phyloP scores from a whole-genome alignment of 2,113 vertebrate genomes.

The Orthonyx spaldingii region DNA sequence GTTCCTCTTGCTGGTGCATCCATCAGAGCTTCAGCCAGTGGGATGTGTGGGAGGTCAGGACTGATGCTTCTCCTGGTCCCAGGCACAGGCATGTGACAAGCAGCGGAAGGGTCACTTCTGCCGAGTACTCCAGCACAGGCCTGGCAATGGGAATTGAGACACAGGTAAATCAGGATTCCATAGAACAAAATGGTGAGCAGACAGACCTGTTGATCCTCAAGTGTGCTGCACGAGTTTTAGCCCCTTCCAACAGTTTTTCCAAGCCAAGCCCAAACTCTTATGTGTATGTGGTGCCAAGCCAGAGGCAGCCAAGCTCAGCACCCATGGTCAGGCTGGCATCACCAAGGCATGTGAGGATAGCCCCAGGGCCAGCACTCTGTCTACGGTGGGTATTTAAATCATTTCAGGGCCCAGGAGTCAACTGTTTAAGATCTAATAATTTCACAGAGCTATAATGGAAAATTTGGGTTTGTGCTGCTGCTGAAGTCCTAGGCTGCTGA shows the following conservation, averaged over 20 bases:
- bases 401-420: not conserved
- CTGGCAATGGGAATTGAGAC: not conserved
- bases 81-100: accelerated
- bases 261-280: not conserved
- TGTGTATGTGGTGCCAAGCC: accelerated
- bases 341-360: not conserved
- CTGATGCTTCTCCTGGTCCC: not conserved
- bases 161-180: not conserved
- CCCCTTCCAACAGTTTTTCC: not conserved
- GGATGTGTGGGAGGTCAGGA: not conserved
- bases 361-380: not conserved
- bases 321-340: not conserved
- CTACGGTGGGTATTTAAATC: accelerated
- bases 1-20: not conserved
- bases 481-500: not conserved
- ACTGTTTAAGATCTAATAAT: not conserved
- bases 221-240: not conserved
- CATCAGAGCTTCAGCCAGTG: not conserved
- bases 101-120: not conserved
- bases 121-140: not conserved
- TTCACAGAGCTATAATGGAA: not conserved
- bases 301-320: not conserved
- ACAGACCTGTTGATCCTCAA: not conserved
- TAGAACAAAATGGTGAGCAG: not conserved
- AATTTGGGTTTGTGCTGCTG: not conserved